Evolutionary conservation across 64 coral and sea anemone species (phyloP).

Genomic region (Montipora capricornis): DNA sequence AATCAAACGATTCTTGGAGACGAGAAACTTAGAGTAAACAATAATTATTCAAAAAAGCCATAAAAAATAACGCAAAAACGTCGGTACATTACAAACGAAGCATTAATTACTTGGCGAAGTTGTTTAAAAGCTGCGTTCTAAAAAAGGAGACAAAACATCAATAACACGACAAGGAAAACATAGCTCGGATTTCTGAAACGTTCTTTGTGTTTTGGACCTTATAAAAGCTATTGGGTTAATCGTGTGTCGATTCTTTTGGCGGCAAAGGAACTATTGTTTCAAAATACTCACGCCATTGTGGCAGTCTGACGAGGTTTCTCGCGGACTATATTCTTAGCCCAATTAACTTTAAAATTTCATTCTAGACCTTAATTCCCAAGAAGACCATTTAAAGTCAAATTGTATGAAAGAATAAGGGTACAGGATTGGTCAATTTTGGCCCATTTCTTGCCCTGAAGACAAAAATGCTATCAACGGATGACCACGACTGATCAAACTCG

Average conservation of each 20-base stretch:
- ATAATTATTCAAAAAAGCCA: conserved; percentile 48
- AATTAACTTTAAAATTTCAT: conserved; percentile 12
- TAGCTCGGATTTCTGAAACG: neutral
- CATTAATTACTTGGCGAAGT: conserved; percentile 4
- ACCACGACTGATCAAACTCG: conserved; percentile 6
- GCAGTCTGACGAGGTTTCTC: neutral
- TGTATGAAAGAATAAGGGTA: neutral
- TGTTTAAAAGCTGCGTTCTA: neutral
- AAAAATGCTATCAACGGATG: conserved; percentile 8
- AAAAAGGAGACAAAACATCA: neutral
- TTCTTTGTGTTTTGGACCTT: neutral
- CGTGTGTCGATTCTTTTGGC: conserved; percentile 7
- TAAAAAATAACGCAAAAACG: conserved; percentile 32
- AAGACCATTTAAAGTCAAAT: conserved; percentile 34
- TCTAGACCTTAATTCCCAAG: conserved; percentile 24
- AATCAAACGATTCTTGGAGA: conserved; percentile 7
- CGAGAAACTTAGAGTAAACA: conserved; percentile 43
- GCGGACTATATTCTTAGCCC: conserved; percentile 12
- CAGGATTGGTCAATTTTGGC: conserved; percentile 20
- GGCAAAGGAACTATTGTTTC: neutral
- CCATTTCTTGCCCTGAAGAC: neutral
- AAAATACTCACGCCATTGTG: conserved; percentile 20
- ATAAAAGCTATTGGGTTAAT: neutral
- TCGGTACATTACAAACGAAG: conserved; percentile 14
- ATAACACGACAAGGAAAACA: neutral